Evolutionary conservation across 23 tunicate species (phyloP), one percentile per base, ranked within the genome.

Genomic region (Halocynthia aurantium): DNA sequence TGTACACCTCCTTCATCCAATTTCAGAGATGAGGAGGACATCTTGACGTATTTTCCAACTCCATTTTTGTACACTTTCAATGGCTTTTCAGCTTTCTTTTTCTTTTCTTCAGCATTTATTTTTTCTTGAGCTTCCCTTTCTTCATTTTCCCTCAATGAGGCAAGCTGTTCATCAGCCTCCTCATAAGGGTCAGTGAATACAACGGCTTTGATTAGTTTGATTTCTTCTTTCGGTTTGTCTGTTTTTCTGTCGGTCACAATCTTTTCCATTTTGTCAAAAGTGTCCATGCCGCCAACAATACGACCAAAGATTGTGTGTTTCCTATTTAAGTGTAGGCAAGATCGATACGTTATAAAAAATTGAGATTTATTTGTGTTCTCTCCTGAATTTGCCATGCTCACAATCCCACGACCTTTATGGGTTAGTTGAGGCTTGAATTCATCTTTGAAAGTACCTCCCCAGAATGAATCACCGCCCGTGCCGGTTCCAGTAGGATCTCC

Each of bases 401-500:
- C 70, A 52, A 94, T 74, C 9, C 99, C 99, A 6, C 99, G 67
- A 40, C 93, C 94, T 8, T 84, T 81, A 62, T 94, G 99, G 9
- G 85, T 81, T 20, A 94, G 67, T 68, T 94, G 95, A 57, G 75
- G 82, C 8, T 62, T 52, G 71, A 94, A 94, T 69, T 94, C 96
- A 82, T 94, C 99, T 49, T 89, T 73, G 60, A 94, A 94, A 52
- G 94, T 87, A 15, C 84, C 83, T 8, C 99, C 99, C 99, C 99
- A 94, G 20, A 71, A 77, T 18, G 96, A 88, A 31, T 94, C 81
- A 52, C 99, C 99, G 0, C 99, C 99, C 53, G 76, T 77, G 20
- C 99, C 99, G 1, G 84, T 88, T 51, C 99, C 99, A 57, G 96
- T 89, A 12, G 99, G 99, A 63, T 94, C 99, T 6, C 99, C 99